Conservation (phyloP, 2,113 vertebrate genomes). For the Bos javanicus region DNA sequence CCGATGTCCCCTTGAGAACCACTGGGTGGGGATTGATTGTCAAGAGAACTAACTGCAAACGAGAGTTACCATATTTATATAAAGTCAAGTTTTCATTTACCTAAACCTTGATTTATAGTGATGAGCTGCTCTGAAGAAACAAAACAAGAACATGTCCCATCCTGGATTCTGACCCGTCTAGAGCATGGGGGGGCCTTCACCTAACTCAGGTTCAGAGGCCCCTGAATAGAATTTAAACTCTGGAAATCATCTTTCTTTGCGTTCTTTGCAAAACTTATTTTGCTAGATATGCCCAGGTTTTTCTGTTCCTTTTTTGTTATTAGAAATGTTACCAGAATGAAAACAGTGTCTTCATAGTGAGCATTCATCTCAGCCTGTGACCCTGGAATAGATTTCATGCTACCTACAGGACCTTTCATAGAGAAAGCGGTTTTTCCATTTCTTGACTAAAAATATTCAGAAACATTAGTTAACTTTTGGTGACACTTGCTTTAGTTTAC, state of each 20-base stretch:
- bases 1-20: background rate
- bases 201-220: background rate
- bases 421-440: background rate
- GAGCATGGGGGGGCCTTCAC: background rate
- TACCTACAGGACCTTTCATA: background rate
- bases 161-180: background rate
- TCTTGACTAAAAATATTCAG: background rate
- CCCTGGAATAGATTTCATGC: background rate
- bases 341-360: background rate
- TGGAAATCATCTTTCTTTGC: background rate
- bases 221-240: background rate
- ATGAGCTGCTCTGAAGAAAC: background rate
- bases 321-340: background rate
- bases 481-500: background rate
- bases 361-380: background rate
- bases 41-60: background rate
- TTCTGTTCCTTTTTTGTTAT: background rate
- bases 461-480: background rate
- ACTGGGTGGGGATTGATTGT: background rate
- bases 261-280: background rate
- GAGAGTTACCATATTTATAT: background rate
- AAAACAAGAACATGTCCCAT: background rate
- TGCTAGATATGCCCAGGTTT: background rate
- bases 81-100: background rate
- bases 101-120: background rate